Evolutionary conservation across 1,140 invertebrate species (phyloP), one percentile per base, ranked within the genome.

Genomic region (Lycorma delicatula): DNA sequence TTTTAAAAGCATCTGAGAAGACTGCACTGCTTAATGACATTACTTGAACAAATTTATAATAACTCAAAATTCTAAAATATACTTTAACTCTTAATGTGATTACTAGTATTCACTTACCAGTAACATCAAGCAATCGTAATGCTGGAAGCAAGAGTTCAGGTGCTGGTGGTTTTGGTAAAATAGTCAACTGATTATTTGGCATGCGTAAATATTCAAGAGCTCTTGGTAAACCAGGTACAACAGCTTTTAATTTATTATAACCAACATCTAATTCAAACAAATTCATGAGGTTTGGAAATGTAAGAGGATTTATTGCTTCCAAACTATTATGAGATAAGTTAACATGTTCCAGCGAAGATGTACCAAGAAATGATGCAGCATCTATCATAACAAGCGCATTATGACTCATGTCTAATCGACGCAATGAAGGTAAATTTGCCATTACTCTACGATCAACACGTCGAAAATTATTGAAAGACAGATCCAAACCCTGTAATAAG

Each of bases 231-330:
- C 84, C 86, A 13, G 82, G 81, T 4, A 87, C 77, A 48, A 91
- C 56, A 9, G 28, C 47, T 29, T 41, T 68, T 18, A 93, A 66
- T 60, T 81, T 74, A 70, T 93, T 94, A 64, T 78, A 78, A 61
- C 87, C 85, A 3, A 87, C 71, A 66, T 92, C 88, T 18, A 93
- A 68, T 69, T 89, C 87, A 58, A 85, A 89, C 0, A 93, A 74
- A 56, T 83, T 81, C 12, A 75, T 74, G 36, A 93, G 67, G 64
- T 85, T 83, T 59, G 81, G 72, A 55, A 93, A 86, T 0, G 88
- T 88, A 20, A 60, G 59, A 1, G 61, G 48, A 22, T 62, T 61
- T 22, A 77, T 64, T 3, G 52, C 23, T 47, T 66, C 58, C 12
- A 75, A 54, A 4, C 62, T 59, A 36, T 65, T 67, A 41, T 60